These are phyloP conservation scores for Melolontha melolontha DNA, from an alignment of 2,888 invertebrate genomes.

Conservation along the genomic window DNA sequence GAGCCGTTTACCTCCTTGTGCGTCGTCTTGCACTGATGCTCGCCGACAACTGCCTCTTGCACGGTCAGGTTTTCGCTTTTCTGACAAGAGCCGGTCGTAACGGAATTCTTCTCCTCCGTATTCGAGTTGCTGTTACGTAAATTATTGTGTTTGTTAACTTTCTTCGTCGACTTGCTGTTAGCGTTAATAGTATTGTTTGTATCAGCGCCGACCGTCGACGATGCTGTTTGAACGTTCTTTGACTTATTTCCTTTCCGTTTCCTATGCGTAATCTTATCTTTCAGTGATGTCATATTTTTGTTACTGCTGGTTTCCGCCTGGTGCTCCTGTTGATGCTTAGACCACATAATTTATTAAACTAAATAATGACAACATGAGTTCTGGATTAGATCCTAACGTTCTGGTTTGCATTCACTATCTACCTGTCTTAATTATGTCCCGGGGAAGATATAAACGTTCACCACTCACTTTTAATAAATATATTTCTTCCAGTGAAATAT, in stretches of 20 bases:
- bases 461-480: no score
- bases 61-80: constrained; percentile 30
- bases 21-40: constrained; percentile 8
- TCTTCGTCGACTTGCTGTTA: constrained; percentile 42
- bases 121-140: constrained; percentile 30
- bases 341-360: constrained; percentile 60
- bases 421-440: background rate
- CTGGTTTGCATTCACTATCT: constrained; percentile 1
- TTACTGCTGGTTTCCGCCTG: constrained; percentile 55
- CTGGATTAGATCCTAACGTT: background rate
- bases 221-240: constrained; percentile 38
- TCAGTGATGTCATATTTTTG: constrained; percentile 63
- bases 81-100: constrained; percentile 1
- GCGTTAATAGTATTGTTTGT: constrained; percentile 47
- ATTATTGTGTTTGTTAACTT: constrained; percentile 32
- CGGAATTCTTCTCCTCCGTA: constrained; percentile 38
- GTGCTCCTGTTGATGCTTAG: constrained; percentile 54
- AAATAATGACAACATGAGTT: constrained; percentile 24
- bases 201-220: constrained; percentile 46
- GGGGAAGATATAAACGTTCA: background rate
- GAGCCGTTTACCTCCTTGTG: constrained; percentile 43
- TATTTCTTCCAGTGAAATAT: no score
- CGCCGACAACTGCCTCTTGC: background rate
- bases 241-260: constrained; percentile 61
- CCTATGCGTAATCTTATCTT: constrained; percentile 64